Conservation (phyloP, 2,113 vertebrate genomes). For the Lophius piscatorius region DNA sequence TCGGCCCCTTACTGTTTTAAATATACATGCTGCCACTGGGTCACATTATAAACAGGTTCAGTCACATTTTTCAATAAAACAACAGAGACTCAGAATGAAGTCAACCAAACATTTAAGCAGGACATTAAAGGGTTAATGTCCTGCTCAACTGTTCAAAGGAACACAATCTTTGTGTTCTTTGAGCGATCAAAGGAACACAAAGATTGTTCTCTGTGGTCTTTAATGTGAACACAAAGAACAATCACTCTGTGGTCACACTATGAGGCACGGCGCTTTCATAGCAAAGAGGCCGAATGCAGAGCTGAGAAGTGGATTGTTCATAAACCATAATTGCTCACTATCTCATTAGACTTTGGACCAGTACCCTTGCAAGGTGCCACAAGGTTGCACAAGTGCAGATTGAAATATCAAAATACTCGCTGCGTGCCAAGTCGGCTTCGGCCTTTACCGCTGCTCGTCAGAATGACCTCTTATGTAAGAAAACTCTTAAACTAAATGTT, state of each 20-base stretch:
- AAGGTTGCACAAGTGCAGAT: conserved; percentile 54
- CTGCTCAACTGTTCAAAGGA: no score
- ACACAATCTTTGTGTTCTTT: no score
- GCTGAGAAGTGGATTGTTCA: conserved; percentile 64
- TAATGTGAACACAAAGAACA: no score
- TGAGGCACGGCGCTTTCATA: background rate
- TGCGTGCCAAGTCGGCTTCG: conserved; percentile 22
- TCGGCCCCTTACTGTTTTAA: no score
- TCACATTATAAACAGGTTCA: no score
- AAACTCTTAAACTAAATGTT: background rate
- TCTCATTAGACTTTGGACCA: conserved; percentile 78
- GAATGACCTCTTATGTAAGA: background rate
- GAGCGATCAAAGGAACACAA: no score
- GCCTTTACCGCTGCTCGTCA: background rate
- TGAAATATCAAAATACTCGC: conserved; percentile 44
- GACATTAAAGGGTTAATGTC: no score
- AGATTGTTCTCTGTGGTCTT: no score
- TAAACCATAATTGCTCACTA: conserved; percentile 75
- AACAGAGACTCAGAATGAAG: no score
- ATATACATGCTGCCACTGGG: no score
- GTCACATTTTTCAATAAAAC: no score
- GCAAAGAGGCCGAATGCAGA: background rate
- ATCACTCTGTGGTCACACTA: conserved; percentile 32
- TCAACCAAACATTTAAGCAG: no score
- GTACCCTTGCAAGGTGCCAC: conserved; percentile 45